Percentiles rank a stretch among this genome's conserved stretches.
phyloP scores from a whole-genome alignment of 2,888 invertebrate species.

The Aethes cnicana region DNA sequence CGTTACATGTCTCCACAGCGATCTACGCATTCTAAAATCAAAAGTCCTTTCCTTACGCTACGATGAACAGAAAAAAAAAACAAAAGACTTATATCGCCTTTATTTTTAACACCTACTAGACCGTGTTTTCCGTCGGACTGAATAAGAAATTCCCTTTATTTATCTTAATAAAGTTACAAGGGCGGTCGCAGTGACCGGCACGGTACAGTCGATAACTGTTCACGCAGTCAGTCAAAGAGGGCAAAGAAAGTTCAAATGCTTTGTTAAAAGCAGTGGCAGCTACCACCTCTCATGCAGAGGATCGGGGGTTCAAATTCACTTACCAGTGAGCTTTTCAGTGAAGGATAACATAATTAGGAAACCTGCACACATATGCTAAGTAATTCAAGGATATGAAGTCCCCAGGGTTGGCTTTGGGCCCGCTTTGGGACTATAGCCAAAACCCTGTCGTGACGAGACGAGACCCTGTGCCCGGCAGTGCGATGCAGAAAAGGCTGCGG shows the following conservation, averaged over 20 bases:
- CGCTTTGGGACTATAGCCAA: too few relatives aligned
- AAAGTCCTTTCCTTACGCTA: slow-evolving; percentile 1
- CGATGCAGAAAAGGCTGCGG: too few relatives aligned
- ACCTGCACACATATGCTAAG: too few relatives aligned
- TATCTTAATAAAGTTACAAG: slow-evolving; percentile 60
- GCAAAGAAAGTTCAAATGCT: background rate
- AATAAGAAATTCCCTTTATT: slow-evolving; percentile 51
- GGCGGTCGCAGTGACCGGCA: slow-evolving; percentile 49
- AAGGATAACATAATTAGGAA: too few relatives aligned
- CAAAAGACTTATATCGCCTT: slow-evolving; percentile 16
- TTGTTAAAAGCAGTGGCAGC: too few relatives aligned
- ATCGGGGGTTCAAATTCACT: too few relatives aligned
- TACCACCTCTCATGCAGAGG: too few relatives aligned
- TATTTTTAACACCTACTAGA: slow-evolving; percentile 26
- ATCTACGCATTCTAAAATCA: background rate
- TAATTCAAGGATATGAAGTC: too few relatives aligned
- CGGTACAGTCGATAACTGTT: slow-evolving; percentile 30
- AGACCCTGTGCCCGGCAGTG: too few relatives aligned
- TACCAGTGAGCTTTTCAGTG: too few relatives aligned
- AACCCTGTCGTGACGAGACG: too few relatives aligned
- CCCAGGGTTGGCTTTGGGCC: too few relatives aligned
- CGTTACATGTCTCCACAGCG: background rate
- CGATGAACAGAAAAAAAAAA: slow-evolving; percentile 7
- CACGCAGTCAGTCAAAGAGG: slow-evolving; percentile 15
- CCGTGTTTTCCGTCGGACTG: slow-evolving; percentile 20